Percentiles rank a stretch among this genome's conserved stretches.
Conservation (phyloP, 2,113 vertebrate species). For the Xenopus laevis region DNA sequence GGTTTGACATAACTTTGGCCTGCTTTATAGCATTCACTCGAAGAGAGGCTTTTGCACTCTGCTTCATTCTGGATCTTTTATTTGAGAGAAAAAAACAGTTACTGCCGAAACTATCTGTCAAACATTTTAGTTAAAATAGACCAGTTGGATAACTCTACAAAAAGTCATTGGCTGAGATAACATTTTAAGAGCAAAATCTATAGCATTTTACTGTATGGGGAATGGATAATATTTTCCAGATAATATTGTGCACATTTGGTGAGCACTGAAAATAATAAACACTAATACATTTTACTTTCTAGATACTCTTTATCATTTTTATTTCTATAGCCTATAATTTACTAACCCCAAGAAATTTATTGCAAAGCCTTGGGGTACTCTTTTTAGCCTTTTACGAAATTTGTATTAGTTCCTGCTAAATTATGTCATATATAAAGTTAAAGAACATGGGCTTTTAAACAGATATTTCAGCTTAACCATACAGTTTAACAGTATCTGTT, state of each 20-base stretch:
- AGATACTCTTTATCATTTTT: neutral
- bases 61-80: conserved; percentile 63
- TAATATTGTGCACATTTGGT: conserved; percentile 10
- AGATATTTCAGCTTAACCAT: no score
- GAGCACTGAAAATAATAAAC: neutral
- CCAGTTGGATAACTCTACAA: conserved; percentile 50
- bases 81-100: conserved; percentile 49
- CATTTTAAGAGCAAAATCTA: conserved; percentile 14
- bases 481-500: no score
- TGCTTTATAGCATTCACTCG: conserved; percentile 63
- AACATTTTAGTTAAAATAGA: conserved; percentile 58
- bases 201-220: conserved; percentile 11
- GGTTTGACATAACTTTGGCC: conserved; percentile 75
- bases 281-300: conserved; percentile 3
- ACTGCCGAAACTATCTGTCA: conserved; percentile 54
- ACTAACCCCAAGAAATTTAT: conserved; percentile 2
- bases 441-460: no score
- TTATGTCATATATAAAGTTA: no score
- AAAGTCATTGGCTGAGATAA: conserved; percentile 40
- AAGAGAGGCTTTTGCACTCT: conserved; percentile 59
- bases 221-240: neutral
- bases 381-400: neutral
- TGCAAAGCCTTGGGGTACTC: neutral
- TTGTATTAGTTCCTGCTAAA: no score
- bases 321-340: neutral